Evolutionary conservation across 1,140 invertebrate genomes (phyloP), one percentile per base, ranked within the genome.

Genomic region (Drosophila elegans): DNA sequence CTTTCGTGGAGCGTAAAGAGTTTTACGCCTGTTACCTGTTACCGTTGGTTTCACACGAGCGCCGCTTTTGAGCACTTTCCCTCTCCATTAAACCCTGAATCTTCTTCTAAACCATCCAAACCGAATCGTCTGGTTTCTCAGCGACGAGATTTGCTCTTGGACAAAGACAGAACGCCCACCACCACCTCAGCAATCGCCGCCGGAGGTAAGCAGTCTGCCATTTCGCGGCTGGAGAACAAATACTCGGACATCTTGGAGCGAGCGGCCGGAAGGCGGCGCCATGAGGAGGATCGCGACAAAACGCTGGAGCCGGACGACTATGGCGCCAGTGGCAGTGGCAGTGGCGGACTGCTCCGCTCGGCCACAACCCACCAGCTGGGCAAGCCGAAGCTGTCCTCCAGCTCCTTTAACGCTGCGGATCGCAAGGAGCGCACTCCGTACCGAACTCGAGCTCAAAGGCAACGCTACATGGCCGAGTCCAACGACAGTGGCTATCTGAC

Each of bases 211-310:
- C 46, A 76, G 46, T 91, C 91, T 16, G 94, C 95, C 2, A 93
- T 95, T n/a, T 95, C 92, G 63, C 94, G 95, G 2, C 90, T 96
- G 61, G 96, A 96, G 91, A 95, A 96, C 77, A 96, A 96, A 91
- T 96, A 96, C 91, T 95, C 95, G 9, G 94, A 95, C 9, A 94
- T 96, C 16, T 93, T 96, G 66, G 96, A 96, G 71, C 94, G 94
- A 67, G 95, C 96, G 55, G 94, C 95, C 1, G 91, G 93, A 12
- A 92, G 94, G 72, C 93, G 93, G 79, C 94, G 94, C 62, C 71
- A 86, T 53, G 92, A 74, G 92, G 93, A 77, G 73, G 94, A 95
- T 90, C 93, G 93, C 5, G 95, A 96, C 62, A 94, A 95, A 91
- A 95, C 95, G 0, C 81, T 95, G 29, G 95, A 96, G 71, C 95